Conservation (phyloP, 2,888 invertebrate species). For the Steinernema hermaphroditum region DNA sequence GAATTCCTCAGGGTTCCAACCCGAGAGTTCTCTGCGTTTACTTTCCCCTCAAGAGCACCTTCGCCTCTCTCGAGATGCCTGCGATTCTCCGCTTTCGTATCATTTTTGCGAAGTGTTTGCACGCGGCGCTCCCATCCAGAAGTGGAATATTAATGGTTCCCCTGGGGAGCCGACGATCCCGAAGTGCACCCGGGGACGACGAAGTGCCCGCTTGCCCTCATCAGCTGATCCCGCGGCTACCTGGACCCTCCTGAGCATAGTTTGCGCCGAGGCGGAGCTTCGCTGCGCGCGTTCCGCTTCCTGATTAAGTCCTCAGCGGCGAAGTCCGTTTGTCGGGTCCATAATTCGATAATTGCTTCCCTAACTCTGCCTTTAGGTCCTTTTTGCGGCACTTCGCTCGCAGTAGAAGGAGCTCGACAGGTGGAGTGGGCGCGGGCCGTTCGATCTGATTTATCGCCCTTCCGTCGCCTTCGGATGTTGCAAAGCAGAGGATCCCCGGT, state of each 20-base stretch:
- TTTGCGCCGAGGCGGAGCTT: background rate
- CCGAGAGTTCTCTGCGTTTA: no score
- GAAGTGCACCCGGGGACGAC: slow-evolving; percentile 2
- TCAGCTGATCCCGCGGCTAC: no score
- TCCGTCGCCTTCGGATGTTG: slow-evolving; percentile 2
- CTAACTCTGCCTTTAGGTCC: no score
- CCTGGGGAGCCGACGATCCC: slow-evolving; percentile 9
- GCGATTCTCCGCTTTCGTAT: slow-evolving; percentile 1
- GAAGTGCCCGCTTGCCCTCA: no score
- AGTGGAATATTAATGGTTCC: slow-evolving; percentile 9
- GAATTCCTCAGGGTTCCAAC: no score
- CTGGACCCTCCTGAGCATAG: no score
- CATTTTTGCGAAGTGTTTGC: slow-evolving; percentile 14
- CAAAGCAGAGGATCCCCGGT: background rate
- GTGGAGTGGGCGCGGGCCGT: no score
- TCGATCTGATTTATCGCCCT: slow-evolving; percentile 22
- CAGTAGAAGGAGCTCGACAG: no score
- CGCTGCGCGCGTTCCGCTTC: slow-evolving; percentile 9
- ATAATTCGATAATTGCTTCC: no score
- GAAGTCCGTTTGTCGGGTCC: background rate
- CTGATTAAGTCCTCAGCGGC: slow-evolving; percentile 9
- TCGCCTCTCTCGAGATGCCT: background rate
- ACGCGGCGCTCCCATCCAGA: background rate
- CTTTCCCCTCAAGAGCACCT: no score
- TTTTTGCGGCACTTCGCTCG: no score